Base-by-base conservation (phyloP, 2,888 invertebrate genomes). In the Heliconius aoede region DNA sequence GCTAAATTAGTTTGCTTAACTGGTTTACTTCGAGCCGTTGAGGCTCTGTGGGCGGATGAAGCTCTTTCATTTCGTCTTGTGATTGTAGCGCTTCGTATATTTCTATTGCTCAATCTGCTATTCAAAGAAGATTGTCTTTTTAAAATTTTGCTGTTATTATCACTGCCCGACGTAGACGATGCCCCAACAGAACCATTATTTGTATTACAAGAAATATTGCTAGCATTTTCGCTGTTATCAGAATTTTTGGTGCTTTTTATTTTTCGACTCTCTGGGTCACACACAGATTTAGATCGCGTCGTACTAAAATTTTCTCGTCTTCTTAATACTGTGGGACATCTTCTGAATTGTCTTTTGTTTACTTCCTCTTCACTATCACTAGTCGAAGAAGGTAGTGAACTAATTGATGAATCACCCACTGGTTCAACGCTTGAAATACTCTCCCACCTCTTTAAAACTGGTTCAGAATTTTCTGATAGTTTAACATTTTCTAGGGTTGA, bases 391-490 rank as follows among this genome's bases (percentile, higher is more conserved):
- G 95, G 95, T 68, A 95, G 89, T 61, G 95, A 96, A 82, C 95
- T 95, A 74, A 95, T 95, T 55, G 96, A 96, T 62, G 96, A 96
- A 89, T 97, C 96, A 36, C 96, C 93, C 81, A 96, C 95, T 24
- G 96, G 96, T 72, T 96, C 96, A 28, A 96, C 94, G 84, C 97
- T 97, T 0, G 96, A 96, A 61, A 96, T 94, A 84, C 96, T 96
- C 81, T 95, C 95, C 91, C 95, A 95, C 73, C 94, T 88, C 85
- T 93, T 94, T 26, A 95, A 80, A 73, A 93, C 85, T n/a, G 92
- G 90, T 78, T 94, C 94, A 3, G 86, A 84, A 15, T 89, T 84
- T 78, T 94, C 93, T 21, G 90, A 82, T 51, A 95, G 85, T 80
- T 91, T 94, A 2, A 94, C 93, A 76, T 92, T 94, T 87, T 95